Conservation (phyloP, 2,113 vertebrate genomes). For the Centropus unirufus region DNA sequence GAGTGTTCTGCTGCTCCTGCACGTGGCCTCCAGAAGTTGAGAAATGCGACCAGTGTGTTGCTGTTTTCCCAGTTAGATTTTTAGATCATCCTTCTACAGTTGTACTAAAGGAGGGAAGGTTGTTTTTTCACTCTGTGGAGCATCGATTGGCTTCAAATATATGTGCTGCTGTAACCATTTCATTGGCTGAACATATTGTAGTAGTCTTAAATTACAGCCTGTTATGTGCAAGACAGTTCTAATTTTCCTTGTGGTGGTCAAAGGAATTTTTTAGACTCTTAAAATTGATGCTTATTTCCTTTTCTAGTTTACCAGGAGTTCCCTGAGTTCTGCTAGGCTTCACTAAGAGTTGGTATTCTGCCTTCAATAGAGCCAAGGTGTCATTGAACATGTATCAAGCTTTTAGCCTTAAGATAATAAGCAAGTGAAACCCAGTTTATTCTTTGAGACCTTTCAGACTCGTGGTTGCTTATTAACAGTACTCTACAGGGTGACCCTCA, state of each 20-base stretch:
- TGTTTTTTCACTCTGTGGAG: not conserved
- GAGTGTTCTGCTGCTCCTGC: slow-evolving; percentile 14
- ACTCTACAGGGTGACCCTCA: not conserved
- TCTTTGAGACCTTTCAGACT: not conserved
- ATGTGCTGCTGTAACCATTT: not conserved
- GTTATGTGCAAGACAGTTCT: not conserved
- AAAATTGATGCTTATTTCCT: not conserved
- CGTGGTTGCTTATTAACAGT: not conserved
- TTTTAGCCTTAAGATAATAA: not conserved
- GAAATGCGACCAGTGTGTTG: slow-evolving; percentile 17
- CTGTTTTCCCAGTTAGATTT: slow-evolving; percentile 10
- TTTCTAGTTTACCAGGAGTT: not conserved
- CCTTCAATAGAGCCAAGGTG: not conserved
- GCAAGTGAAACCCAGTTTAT: not conserved
- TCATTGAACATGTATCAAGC: not conserved
- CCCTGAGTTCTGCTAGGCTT: not conserved
- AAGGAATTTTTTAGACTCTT: not conserved
- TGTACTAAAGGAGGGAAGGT: not conserved
- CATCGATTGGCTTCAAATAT: not conserved
- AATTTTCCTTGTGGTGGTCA: not conserved
- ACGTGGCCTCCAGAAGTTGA: slow-evolving; percentile 3
- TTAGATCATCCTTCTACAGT: not conserved
- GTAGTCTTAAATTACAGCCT: not conserved
- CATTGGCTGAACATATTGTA: not conserved
- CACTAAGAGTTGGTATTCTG: not conserved